These are phyloP conservation scores for Ruditapes philippinarum DNA, from an alignment of 1,140 invertebrate species.

Conservation along the genomic window DNA sequence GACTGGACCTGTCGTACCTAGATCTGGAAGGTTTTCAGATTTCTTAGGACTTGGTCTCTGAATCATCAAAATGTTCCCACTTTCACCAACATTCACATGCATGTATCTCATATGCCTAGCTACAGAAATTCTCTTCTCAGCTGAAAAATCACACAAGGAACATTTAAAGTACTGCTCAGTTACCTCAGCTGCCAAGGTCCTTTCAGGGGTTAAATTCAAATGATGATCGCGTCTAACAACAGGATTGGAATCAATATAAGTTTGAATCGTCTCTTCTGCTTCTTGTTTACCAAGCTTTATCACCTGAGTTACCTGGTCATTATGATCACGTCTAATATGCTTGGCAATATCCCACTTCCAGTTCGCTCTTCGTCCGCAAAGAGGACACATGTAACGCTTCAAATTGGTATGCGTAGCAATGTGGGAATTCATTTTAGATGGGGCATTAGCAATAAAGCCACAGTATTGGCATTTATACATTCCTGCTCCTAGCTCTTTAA, in stretches of 20 bases:
- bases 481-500: slow-evolving; percentile 54
- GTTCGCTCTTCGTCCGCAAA: slow-evolving; percentile 84
- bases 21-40: background rate
- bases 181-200: background rate
- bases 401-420: slow-evolving; percentile 84
- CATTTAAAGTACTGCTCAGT: slow-evolving; percentile 51
- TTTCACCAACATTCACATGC: slow-evolving; percentile 91
- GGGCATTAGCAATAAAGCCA: slow-evolving; percentile 79
- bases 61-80: slow-evolving; percentile 89
- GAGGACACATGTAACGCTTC: slow-evolving; percentile 85
- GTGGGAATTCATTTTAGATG: slow-evolving; percentile 83
- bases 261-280: slow-evolving; percentile 84
- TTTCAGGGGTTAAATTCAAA: slow-evolving; percentile 70
- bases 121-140: slow-evolving; percentile 87
- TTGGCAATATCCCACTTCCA: slow-evolving; percentile 87
- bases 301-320: slow-evolving; percentile 78
- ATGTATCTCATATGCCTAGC: slow-evolving; percentile 96
- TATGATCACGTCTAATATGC: slow-evolving; percentile 84
- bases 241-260: slow-evolving; percentile 81
- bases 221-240: slow-evolving; percentile 79
- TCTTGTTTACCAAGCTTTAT: slow-evolving; percentile 82
- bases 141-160: slow-evolving; percentile 55
- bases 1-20: background rate
- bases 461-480: slow-evolving; percentile 82
- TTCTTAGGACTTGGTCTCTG: background rate